phyloP scores from a whole-genome alignment of 2,888 invertebrate genomes.

The Margaritifera margaritifera region DNA sequence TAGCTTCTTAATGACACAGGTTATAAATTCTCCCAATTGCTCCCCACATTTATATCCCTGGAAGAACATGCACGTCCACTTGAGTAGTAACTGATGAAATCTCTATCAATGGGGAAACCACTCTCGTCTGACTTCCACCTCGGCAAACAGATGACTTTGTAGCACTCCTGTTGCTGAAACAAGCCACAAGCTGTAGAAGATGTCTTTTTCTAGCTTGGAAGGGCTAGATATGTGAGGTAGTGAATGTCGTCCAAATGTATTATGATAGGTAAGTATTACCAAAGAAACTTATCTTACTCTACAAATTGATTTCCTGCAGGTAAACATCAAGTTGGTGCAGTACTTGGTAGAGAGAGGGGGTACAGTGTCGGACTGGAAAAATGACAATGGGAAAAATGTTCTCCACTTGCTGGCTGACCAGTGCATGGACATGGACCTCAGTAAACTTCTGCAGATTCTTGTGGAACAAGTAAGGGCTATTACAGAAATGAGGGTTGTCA shows the following conservation, averaged over 20 bases:
- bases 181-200: background rate
- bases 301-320: slow-evolving; percentile 33
- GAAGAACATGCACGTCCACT: too few species aligned
- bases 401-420: slow-evolving; percentile 71
- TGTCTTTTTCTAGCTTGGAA: too few species aligned
- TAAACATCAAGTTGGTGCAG: slow-evolving; percentile 67
- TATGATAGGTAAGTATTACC: too few species aligned
- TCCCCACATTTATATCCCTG: too few species aligned
- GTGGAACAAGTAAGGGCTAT: slow-evolving; percentile 52
- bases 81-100: too few species aligned
- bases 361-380: slow-evolving; percentile 65
- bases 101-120: too few species aligned
- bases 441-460: slow-evolving; percentile 55
- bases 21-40: too few species aligned
- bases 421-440: slow-evolving; percentile 61
- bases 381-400: slow-evolving; percentile 68
- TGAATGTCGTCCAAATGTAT: too few species aligned
- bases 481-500: background rate
- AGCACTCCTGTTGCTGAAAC: background rate
- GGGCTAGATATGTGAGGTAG: too few species aligned
- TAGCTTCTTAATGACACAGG: too few species aligned
- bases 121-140: too few species aligned
- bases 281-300: background rate
- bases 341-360: slow-evolving; percentile 69
- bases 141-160: too few species aligned